Evolutionary conservation across 1,140 invertebrate species (phyloP), one percentile per base, ranked within the genome.

Genomic region (Bombus balteatus): DNA sequence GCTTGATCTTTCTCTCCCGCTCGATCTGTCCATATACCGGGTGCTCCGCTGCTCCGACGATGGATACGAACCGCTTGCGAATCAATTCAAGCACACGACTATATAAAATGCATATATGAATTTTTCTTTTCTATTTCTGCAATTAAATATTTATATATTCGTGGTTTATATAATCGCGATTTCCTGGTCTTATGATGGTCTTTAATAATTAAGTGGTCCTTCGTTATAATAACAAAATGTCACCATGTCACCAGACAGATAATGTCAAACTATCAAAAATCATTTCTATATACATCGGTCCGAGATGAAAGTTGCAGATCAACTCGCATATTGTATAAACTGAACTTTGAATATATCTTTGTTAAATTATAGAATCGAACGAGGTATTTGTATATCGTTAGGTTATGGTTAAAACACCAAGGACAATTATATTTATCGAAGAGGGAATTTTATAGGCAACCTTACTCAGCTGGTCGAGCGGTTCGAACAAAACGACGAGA

Each of bases 1-100:
- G 93, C 93, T 93, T 94, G 93, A 94, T 94, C 93, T 94, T 94
- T 93, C 90, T 90, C 90, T 89, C 85, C 86, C 82, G 87, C 87
- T 87, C 83, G 88, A 90, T 91, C 88, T 88, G 80, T 73, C 80
- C 87, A 87, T 89, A 88, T 85, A 83, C 79, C 81, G 88, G 86
- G 85, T 84, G 71, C 77, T 65, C 43, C 37, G 53, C 18, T n/a
- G 34, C 1, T 22, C 4, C 3, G 76, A 62, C 84, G 88, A 88
- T 82, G 87, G 90, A 62, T 86, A 83, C 43, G 80, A 88, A 18
- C 85, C 1, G 3, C 89, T 78, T 62, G 75, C 75, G 83, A 91
- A 22, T 13, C n/a, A 1, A 34, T 34, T 32, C 13, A 66, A n/a
- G 28, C 28, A 13, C 12, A 4, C 10, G 28, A n/a, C 0, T 13